A percentile compares a stretch with the other conserved stretches of the same genome.
Conservation (phyloP, 2,888 invertebrate genomes). For the Trilocha varians region DNA sequence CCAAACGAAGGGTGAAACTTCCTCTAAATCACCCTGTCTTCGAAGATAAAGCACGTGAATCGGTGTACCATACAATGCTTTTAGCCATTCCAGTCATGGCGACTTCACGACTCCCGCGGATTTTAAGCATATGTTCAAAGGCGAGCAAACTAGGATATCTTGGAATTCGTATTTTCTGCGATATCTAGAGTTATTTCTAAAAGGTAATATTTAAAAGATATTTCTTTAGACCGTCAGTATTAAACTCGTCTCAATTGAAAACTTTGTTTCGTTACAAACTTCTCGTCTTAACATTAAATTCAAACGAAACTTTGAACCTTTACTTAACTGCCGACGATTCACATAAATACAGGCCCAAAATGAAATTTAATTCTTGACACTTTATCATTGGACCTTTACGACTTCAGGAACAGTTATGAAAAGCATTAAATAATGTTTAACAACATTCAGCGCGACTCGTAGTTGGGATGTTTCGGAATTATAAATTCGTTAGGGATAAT, state of each 20-base stretch:
- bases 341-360: slow-evolving; percentile 49
- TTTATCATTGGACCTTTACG: slow-evolving; percentile 24
- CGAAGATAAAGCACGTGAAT: no score
- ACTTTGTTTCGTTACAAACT: slow-evolving; percentile 56
- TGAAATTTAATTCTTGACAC: slow-evolving; percentile 44
- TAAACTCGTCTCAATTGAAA: slow-evolving; percentile 48
- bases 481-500: no score
- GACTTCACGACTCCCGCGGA: no score
- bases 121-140: no score
- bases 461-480: neutral
- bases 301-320: slow-evolving; percentile 47
- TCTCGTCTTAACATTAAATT: slow-evolving; percentile 34
- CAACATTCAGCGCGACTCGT: neutral
- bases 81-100: no score
- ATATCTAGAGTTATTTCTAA: no score
- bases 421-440: slow-evolving; percentile 3
- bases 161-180: no score
- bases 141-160: no score
- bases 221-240: slow-evolving; percentile 26
- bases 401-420: slow-evolving; percentile 13
- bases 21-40: no score
- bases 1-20: no score
- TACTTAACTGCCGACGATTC: slow-evolving; percentile 40
- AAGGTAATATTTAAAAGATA: no score
- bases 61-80: no score